phyloP scores from a whole-genome alignment of 2,888 invertebrate genomes.

The Cheilosia vernalis region DNA sequence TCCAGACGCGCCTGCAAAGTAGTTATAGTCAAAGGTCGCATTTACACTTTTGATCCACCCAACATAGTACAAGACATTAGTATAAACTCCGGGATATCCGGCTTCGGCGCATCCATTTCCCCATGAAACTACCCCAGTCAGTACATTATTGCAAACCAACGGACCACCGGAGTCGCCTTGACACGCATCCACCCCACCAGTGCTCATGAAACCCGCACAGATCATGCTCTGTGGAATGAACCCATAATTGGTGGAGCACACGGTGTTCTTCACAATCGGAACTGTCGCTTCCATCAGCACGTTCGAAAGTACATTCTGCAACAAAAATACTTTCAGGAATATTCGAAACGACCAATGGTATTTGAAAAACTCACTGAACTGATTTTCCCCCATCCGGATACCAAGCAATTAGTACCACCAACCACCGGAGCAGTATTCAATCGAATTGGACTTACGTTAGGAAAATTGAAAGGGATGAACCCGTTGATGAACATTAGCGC shows the following conservation, averaged over 20 bases:
- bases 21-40: slow-evolving; percentile 75
- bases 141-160: slow-evolving; percentile 75
- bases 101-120: slow-evolving; percentile 77
- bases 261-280: background rate
- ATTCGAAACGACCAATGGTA: too few species aligned
- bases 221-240: slow-evolving; percentile 75
- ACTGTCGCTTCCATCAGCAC: too few species aligned
- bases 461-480: slow-evolving; percentile 76
- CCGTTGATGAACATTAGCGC: slow-evolving; percentile 79
- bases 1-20: slow-evolving; percentile 48
- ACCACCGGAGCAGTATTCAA: slow-evolving; percentile 57
- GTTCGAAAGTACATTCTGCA: too few species aligned
- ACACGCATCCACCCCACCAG: slow-evolving; percentile 79
- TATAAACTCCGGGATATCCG: slow-evolving; percentile 79
- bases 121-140: slow-evolving; percentile 80
- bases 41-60: slow-evolving; percentile 77
- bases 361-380: slow-evolving; percentile 72
- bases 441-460: slow-evolving; percentile 71
- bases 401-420: slow-evolving; percentile 71
- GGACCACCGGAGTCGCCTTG: slow-evolving; percentile 81
- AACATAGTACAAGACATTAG: slow-evolving; percentile 78
- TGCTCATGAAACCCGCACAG: slow-evolving; percentile 78
- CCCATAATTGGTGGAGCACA: slow-evolving; percentile 75
- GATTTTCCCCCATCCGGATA: slow-evolving; percentile 80
- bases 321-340: too few species aligned